Conservation (phyloP, 2,797 vertebrate genomes). For the Cuculus canorus region DNA sequence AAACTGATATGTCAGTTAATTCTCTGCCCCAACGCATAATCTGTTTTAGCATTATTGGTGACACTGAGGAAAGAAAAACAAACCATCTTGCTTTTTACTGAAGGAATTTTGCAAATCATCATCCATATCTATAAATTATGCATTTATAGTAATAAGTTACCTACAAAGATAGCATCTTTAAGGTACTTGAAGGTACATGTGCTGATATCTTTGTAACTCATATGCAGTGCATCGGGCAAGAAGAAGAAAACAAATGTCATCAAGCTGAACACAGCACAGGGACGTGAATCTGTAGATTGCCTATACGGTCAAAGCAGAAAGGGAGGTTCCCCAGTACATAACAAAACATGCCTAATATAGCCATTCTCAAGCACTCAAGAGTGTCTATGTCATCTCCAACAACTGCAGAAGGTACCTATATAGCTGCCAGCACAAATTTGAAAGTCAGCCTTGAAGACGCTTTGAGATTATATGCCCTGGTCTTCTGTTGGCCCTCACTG, state of each 20-base stretch:
- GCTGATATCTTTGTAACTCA: too few relatives aligned
- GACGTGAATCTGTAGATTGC: neutral
- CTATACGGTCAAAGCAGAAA: neutral
- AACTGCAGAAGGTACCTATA: neutral
- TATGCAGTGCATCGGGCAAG: neutral
- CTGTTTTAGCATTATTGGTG: neutral
- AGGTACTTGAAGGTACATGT: too few relatives aligned
- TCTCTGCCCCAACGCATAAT: neutral
- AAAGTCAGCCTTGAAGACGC: neutral
- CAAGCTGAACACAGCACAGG: neutral
- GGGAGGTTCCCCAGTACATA: neutral
- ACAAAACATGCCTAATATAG: neutral
- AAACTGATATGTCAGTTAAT: neutral
- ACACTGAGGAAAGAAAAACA: neutral
- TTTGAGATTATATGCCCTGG: too few relatives aligned
- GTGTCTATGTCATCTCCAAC: neutral
- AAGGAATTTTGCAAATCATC: neutral
- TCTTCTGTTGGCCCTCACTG: neutral
- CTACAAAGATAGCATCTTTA: neutral
- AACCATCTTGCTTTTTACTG: neutral
- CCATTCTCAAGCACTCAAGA: neutral
- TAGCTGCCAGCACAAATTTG: neutral
- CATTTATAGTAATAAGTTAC: neutral
- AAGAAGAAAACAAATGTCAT: neutral
- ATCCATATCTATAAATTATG: neutral